These are phyloP conservation scores for Picathartes gymnocephalus DNA, from an alignment of 2,113 vertebrate species.

Conservation along the genomic window DNA sequence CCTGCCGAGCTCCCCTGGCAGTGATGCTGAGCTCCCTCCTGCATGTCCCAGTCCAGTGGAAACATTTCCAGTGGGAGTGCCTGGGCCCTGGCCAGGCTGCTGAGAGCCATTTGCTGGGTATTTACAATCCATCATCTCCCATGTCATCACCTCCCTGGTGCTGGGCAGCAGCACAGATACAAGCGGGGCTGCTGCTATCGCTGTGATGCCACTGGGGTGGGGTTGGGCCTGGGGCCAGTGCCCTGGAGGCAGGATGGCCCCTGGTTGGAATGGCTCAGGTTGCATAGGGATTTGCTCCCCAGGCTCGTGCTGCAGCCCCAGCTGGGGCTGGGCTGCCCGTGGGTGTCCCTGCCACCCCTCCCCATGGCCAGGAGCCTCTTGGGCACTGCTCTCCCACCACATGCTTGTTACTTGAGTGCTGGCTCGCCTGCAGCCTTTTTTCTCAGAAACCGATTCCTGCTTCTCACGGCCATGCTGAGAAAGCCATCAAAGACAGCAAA, in stretches of 20 bases:
- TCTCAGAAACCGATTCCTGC: background rate
- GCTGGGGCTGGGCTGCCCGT: background rate
- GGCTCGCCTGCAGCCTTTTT: background rate
- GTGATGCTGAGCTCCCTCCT: background rate
- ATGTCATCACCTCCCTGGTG: background rate
- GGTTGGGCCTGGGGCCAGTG: accelerated
- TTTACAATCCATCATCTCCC: background rate
- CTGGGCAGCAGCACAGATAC: background rate
- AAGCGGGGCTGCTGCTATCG: accelerated
- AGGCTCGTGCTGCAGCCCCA: accelerated
- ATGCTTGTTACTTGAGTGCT: accelerated
- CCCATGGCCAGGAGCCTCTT: background rate
- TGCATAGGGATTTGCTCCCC: background rate
- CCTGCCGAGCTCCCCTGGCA: background rate
- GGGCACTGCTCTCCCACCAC: background rate
- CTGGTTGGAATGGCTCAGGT: background rate
- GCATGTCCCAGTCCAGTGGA: background rate
- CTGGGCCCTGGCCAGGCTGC: background rate
- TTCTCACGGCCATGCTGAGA: background rate
- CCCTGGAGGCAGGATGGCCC: background rate
- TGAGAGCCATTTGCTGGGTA: background rate
- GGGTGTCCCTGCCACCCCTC: background rate
- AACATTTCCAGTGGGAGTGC: background rate
- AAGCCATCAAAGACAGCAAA: slow-evolving; percentile 22
- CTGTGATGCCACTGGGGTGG: accelerated